Percentiles rank a stretch among this genome's conserved stretches.
Evolutionary conservation across 2,113 vertebrate genomes (phyloP).

Genomic region (Oncorhynchus keta): DNA sequence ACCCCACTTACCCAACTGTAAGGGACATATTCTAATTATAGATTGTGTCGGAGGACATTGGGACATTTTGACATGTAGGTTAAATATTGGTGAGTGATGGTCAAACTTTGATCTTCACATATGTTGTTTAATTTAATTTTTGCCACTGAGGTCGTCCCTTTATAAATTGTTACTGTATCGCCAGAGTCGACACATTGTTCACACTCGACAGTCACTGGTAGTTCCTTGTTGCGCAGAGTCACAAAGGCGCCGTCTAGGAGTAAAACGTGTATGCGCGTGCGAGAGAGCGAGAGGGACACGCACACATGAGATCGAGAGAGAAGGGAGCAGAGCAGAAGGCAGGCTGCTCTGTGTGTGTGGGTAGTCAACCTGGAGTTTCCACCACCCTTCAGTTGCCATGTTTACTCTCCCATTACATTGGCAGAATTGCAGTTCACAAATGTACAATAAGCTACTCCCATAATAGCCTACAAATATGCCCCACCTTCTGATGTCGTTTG

Average conservation of each 20-base stretch:
- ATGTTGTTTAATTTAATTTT: no score
- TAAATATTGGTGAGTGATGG: no score
- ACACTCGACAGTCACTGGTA: no score
- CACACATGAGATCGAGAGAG: no score
- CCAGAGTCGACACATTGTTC: no score
- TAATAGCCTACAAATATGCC: conserved; percentile 42
- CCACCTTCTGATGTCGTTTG: conserved; percentile 50
- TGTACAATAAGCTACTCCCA: conserved; percentile 45
- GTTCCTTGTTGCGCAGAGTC: no score
- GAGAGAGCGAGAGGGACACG: neutral
- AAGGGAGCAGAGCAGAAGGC: neutral
- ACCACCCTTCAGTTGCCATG: conserved; percentile 43
- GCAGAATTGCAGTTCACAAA: conserved; percentile 63
- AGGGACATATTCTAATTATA: neutral
- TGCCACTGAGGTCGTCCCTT: no score
- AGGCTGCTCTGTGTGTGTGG: neutral
- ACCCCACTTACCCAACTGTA: neutral
- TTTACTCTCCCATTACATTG: conserved; percentile 68
- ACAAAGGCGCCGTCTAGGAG: no score
- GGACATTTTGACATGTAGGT: no score
- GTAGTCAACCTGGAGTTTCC: conserved; percentile 15
- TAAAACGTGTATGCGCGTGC: conserved; percentile 7
- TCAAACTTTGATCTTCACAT: no score
- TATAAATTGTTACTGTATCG: no score
- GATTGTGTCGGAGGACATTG: no score